Evolutionary conservation across 2,888 invertebrate species (phyloP), one percentile per base, ranked within the genome.

Genomic region (Nebria brevicollis): DNA sequence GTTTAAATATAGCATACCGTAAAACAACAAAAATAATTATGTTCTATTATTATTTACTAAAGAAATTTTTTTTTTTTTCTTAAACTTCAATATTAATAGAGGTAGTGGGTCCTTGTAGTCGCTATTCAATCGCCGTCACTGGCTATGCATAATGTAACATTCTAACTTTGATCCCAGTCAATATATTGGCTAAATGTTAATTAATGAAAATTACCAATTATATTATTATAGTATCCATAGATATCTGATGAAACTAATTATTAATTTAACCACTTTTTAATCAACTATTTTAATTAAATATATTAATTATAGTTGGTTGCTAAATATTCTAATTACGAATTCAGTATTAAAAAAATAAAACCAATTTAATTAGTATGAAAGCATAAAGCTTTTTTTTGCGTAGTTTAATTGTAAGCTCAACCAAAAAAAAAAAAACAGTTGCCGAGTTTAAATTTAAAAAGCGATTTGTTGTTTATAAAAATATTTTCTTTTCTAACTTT

Each of bases 141-240:
- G 34, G 34, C 5, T 1, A 34, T 34, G 1, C 34, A 34, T 34
- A 4, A 54, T 54, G 13, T 54, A 54, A 54, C 54, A 5, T 54
- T 54, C 11, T 54, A 54, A 13, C 54, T 54, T 13, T 54, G 54
- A 54, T 54, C 54, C 54, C 54, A 54, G 54, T 54, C 54, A 54
- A 54, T 54, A 54, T 54, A 54, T 54, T 54, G 54, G 54, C 54
- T 54, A 54, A 54, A 54, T 54, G 54, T 54, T 54, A 54, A 54
- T 54, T 54, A 54, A 54, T 54, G 54, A 54, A 54, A 54, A 54
- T 54, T 54, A 54, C 54, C 11, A 54, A 54, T 54, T 54, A 54
- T 54, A 54, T 54, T 54, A 54, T 11, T 11, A 54, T 54, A 13
- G 13, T 54, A 54, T 54, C 8, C 54, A 54, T 13, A 54, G 11